Conservation (phyloP, 2,113 vertebrate species). For the Aegotheles bennettii region DNA sequence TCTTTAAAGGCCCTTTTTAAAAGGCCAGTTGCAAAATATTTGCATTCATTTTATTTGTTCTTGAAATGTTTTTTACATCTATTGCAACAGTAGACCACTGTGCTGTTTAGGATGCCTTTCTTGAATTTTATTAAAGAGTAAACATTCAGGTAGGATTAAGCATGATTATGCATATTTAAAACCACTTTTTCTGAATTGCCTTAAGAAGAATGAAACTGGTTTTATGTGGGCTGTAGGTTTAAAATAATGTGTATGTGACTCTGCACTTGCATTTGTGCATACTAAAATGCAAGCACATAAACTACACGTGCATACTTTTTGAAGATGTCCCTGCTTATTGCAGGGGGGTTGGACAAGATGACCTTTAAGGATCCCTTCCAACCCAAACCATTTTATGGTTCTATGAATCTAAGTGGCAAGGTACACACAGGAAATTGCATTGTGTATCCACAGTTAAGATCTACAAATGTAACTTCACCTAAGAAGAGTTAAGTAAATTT, state of each 20-base stretch:
- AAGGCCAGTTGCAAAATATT: background rate
- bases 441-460: background rate
- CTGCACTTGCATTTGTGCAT: background rate
- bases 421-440: background rate
- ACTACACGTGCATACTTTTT: background rate
- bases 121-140: background rate
- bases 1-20: background rate
- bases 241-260: background rate
- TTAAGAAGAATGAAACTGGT: background rate
- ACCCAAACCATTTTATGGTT: background rate
- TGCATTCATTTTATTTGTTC: background rate
- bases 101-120: background rate
- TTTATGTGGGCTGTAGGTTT: background rate
- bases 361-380: background rate
- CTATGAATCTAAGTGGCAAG: background rate
- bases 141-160: background rate
- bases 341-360: background rate
- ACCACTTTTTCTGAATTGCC: background rate
- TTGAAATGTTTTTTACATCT: background rate
- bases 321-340: background rate
- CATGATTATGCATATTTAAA: background rate
- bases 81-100: background rate
- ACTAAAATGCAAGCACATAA: background rate
- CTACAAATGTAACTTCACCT: background rate
- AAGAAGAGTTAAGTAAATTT: background rate